Base-by-base conservation (phyloP, 2,888 invertebrate species). In the Drosophila stalkeri region DNA sequence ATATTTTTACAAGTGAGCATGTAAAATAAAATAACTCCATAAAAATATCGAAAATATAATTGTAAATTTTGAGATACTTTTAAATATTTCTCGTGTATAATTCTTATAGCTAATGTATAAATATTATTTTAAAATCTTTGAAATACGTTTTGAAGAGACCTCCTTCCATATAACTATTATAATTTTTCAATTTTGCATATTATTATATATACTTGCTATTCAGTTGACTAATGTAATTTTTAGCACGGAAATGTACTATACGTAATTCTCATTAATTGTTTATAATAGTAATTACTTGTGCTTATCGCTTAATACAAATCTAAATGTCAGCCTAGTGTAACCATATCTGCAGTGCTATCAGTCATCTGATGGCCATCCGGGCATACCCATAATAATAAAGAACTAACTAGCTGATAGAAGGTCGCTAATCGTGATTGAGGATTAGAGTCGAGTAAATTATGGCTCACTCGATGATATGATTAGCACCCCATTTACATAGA, bases 401-500 rank as follows among this genome's bases (percentile, higher is more conserved):
- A 51, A 16, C 18, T 16, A 16, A 27, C 27, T 27, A 52, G 44
- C 20, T 49, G 51, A 46, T 46, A 57, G 49, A 81, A 62, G 62
- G 68, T 74, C 68, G 60, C 60, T 72, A 72, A 82, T 74, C 86
- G 66, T 66, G 74, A 56, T 77, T 56, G 68, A 39, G 64, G 46
- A 44, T 61, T 54, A 43, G 43, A 77, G 31, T 54, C 20, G 35
- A 67, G 39, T 77, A 62, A 73, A 59, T 66, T 86, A 88, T 66
- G 56, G 60, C 59, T 67, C 61, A 75, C 80, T 55, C 35, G 3
- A 9, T 27, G 51, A 72, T 77, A 64, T 74, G 87, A 83, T 89
- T 84, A 80, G 67, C 71, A 33, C 43, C 52, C 20, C 60, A 80
- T 75, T 80, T 68, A 64, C 62, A 75, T 60, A 35, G 9, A 43